Percentiles rank a stretch among this genome's conserved stretches.
phyloP scores from a whole-genome alignment of 2,797 vertebrate genomes.

The Oryzias sinensis region DNA sequence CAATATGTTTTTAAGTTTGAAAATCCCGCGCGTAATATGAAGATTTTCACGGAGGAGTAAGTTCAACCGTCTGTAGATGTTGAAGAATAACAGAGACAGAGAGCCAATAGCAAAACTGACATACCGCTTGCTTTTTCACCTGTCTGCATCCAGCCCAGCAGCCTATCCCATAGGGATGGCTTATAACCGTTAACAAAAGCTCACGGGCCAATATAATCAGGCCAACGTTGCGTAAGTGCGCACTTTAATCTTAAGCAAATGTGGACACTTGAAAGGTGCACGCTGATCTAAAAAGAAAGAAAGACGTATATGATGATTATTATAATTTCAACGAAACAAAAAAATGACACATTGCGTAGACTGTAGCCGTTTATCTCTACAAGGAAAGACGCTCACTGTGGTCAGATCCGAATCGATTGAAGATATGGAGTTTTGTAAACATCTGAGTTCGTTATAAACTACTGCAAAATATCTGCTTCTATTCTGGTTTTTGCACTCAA shows the following conservation, averaged over 20 bases:
- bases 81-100: not conserved
- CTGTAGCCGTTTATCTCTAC: constrained; percentile 18
- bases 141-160: not conserved
- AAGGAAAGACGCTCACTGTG: constrained; percentile 22
- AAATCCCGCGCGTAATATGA: too few relatives aligned
- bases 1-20: too few relatives aligned
- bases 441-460: constrained; percentile 30
- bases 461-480: constrained; percentile 12
- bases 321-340: not conserved
- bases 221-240: constrained; percentile 51
- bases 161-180: not conserved
- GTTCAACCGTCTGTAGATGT: not conserved
- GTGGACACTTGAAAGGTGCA: constrained; percentile 29
- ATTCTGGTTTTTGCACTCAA: not conserved
- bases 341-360: not conserved
- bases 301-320: not conserved
- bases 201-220: too few relatives aligned
- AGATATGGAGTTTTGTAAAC: constrained; percentile 47
- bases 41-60: not conserved
- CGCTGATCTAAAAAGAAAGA: not conserved
- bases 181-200: not conserved
- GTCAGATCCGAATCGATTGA: constrained; percentile 44
- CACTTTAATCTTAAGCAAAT: constrained; percentile 72
- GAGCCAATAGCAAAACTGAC: constrained; percentile 10
- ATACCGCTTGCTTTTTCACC: constrained; percentile 9